These are phyloP conservation scores for Bradypodion pumilum DNA, from an alignment of 2,797 vertebrate species.

Conservation along the genomic window DNA sequence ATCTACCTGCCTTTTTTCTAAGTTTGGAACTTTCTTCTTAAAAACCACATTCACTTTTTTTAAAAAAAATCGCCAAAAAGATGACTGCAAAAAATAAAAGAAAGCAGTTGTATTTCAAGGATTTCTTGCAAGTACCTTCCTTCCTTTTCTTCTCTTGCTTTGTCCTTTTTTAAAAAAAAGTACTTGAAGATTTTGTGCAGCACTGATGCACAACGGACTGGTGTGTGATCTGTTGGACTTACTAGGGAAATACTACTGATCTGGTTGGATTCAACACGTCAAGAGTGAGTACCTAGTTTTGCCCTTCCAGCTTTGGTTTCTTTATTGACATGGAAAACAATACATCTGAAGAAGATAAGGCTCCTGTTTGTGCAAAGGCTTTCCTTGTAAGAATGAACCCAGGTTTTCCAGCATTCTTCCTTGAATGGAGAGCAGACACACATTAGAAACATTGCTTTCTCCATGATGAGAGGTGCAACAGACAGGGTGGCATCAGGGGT, in stretches of 20 bases:
- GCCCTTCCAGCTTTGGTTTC: no score
- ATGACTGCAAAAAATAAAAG: neutral
- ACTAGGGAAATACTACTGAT: no score
- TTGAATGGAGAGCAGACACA: no score
- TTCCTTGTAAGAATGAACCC: neutral
- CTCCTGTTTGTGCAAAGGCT: no score
- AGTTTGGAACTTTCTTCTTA: neutral
- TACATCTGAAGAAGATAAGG: no score
- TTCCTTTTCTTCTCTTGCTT: neutral
- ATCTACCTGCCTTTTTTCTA: neutral
- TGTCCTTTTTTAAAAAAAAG: neutral
- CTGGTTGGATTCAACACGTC: no score
- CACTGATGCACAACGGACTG: neutral
- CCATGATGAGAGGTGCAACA: neutral
- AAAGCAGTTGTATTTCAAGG: neutral
- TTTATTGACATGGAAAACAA: no score
- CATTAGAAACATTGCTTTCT: no score
- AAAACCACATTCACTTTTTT: neutral
- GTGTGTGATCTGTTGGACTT: neutral
- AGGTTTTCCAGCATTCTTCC: neutral
- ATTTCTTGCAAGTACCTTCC: neutral
- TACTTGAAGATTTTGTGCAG: neutral
- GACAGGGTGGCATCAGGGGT: neutral
- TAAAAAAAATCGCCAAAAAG: neutral
- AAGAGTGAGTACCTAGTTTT: no score